Base-by-base conservation (phyloP, 2,113 vertebrate genomes). In the Agelaius tricolor region DNA sequence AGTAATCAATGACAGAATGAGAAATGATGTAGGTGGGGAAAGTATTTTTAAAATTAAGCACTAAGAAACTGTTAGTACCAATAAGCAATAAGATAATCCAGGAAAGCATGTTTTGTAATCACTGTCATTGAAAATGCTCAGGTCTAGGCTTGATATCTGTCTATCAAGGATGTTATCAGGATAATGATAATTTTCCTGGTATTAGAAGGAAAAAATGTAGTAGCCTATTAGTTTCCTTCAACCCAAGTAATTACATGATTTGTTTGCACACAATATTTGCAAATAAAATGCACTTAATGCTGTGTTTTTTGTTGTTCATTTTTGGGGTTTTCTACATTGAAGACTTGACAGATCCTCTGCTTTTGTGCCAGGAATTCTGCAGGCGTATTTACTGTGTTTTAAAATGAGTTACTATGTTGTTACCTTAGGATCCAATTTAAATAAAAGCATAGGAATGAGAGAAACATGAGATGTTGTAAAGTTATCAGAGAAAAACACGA, bases 161-260 rank as follows among this genome's bases (percentile, higher is more conserved):
- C 74, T 91, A 39, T 83, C 54, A 73, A 44, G 85, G 49, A 46
- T 90, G 43, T 47, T 96, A 41, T 88, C 89, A 73, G 58, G 39
- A 65, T 74, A 84, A 95, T 93, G 46, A 55, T 87, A 69, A 92
- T 95, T 94, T 94, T 90, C 72, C 49, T 94, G 72, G 52, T 84
- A n/a, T 93, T 93, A 67, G 62, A 78, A 79, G 37, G 43, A 89
- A 92, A 93, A 84, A 91, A 72, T 3, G 1, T 65, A 76, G 82
- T 74, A 83, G 55, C 77, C 75, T 87, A 61, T 87, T 82, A 91
- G 55, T 75, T 93, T 89, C 43, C 65, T 91, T 94, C 68, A 89
- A 23, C 20, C 26, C 30, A 74, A 85, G 74, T 91, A 94, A 88
- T 89, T 84, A 93, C 37, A 80, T 0, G 0, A 82, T 93, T 89